phyloP scores from a whole-genome alignment of 2,797 vertebrate species.

The Smutsia temminckii region DNA sequence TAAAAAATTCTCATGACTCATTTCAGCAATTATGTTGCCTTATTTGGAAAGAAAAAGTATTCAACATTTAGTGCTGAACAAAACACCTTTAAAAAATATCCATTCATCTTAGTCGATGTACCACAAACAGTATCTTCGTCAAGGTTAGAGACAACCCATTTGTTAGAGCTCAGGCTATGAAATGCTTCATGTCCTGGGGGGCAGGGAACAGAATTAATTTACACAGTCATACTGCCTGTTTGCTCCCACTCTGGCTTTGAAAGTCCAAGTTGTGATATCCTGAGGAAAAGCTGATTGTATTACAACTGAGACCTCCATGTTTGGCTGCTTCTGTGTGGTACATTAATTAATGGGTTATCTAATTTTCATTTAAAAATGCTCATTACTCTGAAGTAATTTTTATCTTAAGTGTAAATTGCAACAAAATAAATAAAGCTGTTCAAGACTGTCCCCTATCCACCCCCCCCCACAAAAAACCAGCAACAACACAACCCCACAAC shows the following conservation, averaged over 20 bases:
- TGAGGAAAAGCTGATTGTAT: background rate
- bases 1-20: background rate
- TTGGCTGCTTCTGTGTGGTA: background rate
- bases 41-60: background rate
- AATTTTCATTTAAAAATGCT: slow-evolving; percentile 53
- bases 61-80: background rate
- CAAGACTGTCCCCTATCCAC: background rate
- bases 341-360: slow-evolving; percentile 1
- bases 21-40: background rate
- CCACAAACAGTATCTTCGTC: background rate
- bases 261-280: background rate
- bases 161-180: background rate
- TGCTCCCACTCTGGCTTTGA: background rate
- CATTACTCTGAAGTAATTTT: background rate
- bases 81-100: background rate
- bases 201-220: background rate
- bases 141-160: background rate
- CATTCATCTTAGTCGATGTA: background rate
- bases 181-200: background rate
- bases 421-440: background rate
- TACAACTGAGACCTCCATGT: background rate
- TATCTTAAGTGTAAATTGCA: background rate
- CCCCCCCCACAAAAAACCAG: background rate
- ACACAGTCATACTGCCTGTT: background rate
- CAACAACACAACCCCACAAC: background rate